Evolutionary conservation across 2,113 vertebrate species (phyloP).

Genomic region (Paradoxurus hermaphroditus): DNA sequence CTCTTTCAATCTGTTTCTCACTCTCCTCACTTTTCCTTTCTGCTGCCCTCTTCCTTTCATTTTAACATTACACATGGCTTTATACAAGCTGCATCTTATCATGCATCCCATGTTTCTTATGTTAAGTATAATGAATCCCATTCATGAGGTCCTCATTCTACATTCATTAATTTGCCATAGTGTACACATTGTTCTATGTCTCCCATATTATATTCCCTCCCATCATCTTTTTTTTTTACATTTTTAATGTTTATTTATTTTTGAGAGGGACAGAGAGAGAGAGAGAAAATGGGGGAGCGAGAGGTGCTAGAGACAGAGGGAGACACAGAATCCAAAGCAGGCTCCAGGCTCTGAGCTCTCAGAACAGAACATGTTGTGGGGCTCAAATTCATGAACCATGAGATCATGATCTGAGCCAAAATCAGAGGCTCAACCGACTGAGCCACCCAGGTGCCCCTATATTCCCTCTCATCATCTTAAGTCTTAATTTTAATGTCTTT

Average conservation of each 20-base stretch:
- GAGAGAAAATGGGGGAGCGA: too few relatives aligned
- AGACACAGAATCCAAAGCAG: too few relatives aligned
- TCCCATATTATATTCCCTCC: background rate
- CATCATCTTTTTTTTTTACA: background rate
- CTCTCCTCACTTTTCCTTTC: background rate
- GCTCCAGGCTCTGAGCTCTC: too few relatives aligned
- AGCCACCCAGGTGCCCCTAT: background rate
- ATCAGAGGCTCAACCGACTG: too few relatives aligned
- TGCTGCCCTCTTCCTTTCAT: background rate
- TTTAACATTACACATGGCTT: background rate
- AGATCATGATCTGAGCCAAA: too few relatives aligned
- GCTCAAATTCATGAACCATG: too few relatives aligned
- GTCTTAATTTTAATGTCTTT: background rate
- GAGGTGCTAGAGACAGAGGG: too few relatives aligned
- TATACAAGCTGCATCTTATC: background rate
- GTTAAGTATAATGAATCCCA: background rate
- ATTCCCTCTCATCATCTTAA: background rate
- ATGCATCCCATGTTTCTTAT: background rate
- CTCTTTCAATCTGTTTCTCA: background rate
- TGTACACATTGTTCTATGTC: background rate
- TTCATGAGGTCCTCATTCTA: background rate
- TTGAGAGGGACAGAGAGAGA: too few relatives aligned
- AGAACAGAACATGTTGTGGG: too few relatives aligned
- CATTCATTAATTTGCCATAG: background rate
- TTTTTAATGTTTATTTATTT: too few relatives aligned